phyloP scores from a whole-genome alignment of 2,888 invertebrate genomes.

The Zeuzera pyrina region DNA sequence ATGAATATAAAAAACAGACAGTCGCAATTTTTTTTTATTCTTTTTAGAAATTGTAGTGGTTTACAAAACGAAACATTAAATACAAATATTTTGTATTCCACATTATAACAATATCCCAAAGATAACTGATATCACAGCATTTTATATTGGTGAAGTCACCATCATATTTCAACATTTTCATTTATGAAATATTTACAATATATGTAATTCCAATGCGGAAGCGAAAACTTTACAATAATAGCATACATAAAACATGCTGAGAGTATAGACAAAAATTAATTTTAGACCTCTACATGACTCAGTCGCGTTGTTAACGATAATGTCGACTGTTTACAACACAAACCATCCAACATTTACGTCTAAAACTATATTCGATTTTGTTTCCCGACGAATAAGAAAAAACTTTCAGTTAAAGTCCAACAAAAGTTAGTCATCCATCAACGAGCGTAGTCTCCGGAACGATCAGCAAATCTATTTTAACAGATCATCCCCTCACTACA shows the following conservation, averaged over 20 bases:
- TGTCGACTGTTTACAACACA: constrained; percentile 32
- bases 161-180: constrained; percentile 31
- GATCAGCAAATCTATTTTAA: constrained; percentile 62
- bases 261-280: constrained; percentile 1
- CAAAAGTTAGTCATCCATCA: constrained; percentile 62
- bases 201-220: constrained; percentile 19
- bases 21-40: no score
- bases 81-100: no score
- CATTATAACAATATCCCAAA: constrained; percentile 30
- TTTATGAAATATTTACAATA: constrained; percentile 32
- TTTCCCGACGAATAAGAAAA: constrained; percentile 18
- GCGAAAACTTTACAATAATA: constrained; percentile 13
- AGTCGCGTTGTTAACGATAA: constrained; percentile 51
- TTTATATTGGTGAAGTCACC: constrained; percentile 51
- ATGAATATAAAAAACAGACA: no score
- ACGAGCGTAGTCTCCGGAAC: constrained; percentile 47
- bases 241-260: neutral
- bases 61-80: no score
- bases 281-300: constrained; percentile 25
- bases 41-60: no score
- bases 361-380: no score
- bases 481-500: constrained; percentile 62
- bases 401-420: constrained; percentile 31
- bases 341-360: constrained; percentile 36
- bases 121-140: constrained; percentile 70